A percentile compares a stretch with the other conserved stretches of the same genome.
phyloP scores from a whole-genome alignment of 2,113 vertebrate species.

The Bubo scandiacus region DNA sequence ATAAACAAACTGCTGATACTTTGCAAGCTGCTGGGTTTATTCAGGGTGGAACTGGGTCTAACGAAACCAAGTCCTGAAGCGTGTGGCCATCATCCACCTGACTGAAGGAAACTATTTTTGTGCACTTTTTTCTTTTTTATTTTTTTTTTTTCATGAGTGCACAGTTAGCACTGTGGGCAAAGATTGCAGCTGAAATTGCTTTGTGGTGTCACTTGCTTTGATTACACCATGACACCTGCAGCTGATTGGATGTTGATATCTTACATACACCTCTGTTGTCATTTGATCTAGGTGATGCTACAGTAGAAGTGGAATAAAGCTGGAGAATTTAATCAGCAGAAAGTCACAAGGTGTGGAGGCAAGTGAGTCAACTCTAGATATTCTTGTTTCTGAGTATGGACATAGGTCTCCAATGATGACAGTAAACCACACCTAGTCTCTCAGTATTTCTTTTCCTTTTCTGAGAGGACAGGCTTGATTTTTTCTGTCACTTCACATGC shows the following conservation, averaged over 20 bases:
- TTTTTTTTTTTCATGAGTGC: not conserved
- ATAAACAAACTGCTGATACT: fast-evolving
- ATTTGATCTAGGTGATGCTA: not conserved
- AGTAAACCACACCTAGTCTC: not conserved
- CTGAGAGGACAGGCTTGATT: not conserved
- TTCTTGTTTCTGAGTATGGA: not conserved
- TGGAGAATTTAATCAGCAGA: not conserved
- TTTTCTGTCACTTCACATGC: not conserved
- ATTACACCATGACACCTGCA: not conserved
- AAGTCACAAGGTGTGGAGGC: not conserved
- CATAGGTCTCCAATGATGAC: not conserved
- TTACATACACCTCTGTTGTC: not conserved
- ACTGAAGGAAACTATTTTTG: not conserved
- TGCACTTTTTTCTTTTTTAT: not conserved
- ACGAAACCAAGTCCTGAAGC: not conserved
- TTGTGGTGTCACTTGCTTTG: not conserved
- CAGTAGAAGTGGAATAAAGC: not conserved
- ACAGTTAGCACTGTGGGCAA: not conserved
- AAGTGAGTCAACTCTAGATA: not conserved
- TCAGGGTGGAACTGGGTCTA: not conserved
- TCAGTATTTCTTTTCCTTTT: not conserved
- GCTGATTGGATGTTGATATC: not conserved
- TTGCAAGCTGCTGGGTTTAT: not conserved
- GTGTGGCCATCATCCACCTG: not conserved
- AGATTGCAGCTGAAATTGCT: not conserved